Evolutionary conservation across 2,797 vertebrate genomes (phyloP), one percentile per base, ranked within the genome.

Genomic region (Ceryle rudis): DNA sequence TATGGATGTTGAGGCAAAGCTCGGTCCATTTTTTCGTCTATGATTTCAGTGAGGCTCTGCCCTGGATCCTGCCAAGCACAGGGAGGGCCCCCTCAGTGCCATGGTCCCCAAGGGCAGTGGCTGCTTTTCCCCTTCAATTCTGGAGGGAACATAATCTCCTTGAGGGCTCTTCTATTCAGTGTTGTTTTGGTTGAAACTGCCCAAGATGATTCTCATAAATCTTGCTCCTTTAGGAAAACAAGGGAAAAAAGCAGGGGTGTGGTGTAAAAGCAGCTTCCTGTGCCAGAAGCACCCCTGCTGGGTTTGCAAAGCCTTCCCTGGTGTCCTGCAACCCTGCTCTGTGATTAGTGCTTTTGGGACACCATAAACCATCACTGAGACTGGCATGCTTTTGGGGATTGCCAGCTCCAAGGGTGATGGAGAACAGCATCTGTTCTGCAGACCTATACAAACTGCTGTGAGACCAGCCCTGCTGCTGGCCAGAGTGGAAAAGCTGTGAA

Each of bases 201-300:
- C 62, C 14, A 13, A 25, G 31, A 70, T 89, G 80, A 84, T 66
- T 66, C 66, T 75, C 42, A 94, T 95, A 90, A 95, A 95, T 92
- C 88, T 94, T 86, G 8, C 20, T 93, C 47, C 73, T 84, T 90
- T 66, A 81, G 60, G 62, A 95, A 70, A 93, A 86, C 35, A 95
- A 95, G 88, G 49, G 29, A 12, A 58, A 46, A 83, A 86, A 58
- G 14, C 21, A 0, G 14, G 71, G 28, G 74, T 52, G 90, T 95
- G 92, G 83, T 89, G n/a, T 85, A 81, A 80, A 92, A 94, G 66
- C 47, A 64, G 16, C 23, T 90, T 55, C 8, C n/a, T 73, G 61
- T 70, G 87, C 87, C 95, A 94, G 91, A 18, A 81, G 69, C 51
- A 51, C 35, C 79, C 87, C 87, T 89, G 70, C 89, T 86, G 82